Conservation (phyloP, 2,113 vertebrate species). For the rabbit (Oryctolagus cuniculus) region DNA sequence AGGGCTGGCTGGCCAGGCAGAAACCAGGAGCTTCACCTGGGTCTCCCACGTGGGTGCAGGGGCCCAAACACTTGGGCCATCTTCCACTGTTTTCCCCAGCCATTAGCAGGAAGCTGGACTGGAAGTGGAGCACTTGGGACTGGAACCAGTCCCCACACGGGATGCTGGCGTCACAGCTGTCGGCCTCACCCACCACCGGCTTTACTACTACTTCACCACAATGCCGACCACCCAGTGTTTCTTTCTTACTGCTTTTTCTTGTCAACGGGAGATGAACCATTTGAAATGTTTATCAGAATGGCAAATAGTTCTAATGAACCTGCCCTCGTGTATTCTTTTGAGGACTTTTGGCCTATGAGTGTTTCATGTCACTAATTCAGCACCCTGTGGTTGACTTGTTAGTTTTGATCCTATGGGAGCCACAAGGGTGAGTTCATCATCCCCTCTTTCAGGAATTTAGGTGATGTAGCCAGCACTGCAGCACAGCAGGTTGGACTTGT, state of each 20-base stretch:
- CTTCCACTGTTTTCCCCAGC: too few relatives aligned
- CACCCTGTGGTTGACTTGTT: not conserved
- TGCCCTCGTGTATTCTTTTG: not conserved
- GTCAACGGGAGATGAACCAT: not conserved
- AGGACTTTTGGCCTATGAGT: not conserved
- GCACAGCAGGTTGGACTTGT: too few relatives aligned
- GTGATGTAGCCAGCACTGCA: not conserved
- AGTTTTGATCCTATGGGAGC: not conserved
- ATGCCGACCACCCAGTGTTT: not conserved
- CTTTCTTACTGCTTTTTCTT: slow-evolving; percentile 10
- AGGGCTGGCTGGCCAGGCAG: too few relatives aligned
- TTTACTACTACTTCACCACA: not conserved
- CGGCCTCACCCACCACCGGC: too few relatives aligned
- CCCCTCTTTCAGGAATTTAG: slow-evolving; percentile 23
- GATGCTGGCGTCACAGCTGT: too few relatives aligned
- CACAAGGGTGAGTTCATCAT: not conserved
- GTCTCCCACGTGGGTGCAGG: too few relatives aligned
- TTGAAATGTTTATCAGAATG: slow-evolving; percentile 1
- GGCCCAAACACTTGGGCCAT: too few relatives aligned
- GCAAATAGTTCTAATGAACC: not conserved
- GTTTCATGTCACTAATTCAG: slow-evolving; percentile 21
- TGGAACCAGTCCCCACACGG: too few relatives aligned
- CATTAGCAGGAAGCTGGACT: too few relatives aligned
- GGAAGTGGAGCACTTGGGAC: too few relatives aligned
- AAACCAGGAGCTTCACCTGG: too few relatives aligned